Evolutionary conservation across 2,888 invertebrate species (phyloP), one percentile per base, ranked within the genome.

Genomic region (Athalia rosae): DNA sequence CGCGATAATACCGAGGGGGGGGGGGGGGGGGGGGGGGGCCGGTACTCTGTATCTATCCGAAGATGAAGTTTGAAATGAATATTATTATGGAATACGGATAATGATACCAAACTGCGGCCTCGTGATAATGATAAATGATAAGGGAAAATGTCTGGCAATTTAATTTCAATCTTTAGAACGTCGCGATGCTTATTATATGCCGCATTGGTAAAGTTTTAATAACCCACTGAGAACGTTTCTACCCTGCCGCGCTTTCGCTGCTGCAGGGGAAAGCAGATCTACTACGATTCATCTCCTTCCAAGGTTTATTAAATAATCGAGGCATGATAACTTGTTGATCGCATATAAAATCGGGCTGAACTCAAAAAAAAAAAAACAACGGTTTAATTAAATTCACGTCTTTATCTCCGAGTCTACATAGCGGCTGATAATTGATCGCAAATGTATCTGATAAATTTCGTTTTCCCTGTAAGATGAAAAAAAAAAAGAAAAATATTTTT

Each of bases 141-240:
- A 82, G 79, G n/a, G n/a, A 82, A 80, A 81, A 78, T 73, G 84
- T 82, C 82, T 83, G 81, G 84, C 85, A 83, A 86, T 86, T 86
- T 86, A 86, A 86, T 86, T 85, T 86, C 86, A 86, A 86, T 86
- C 84, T 81, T 80, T 80, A 81, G 81, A 79, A 59, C 45, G 81
- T 81, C 80, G 80, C 85, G 82, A 82, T 83, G 83, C 85, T 85
- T 85, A 87, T 88, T 87, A 87, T 87, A 87, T 83, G 83, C 84
- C 81, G 84, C 85, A 88, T 88, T 86, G 86, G 85, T 82, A 83
- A 86, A 87, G 84, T 88, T 87, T 87, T 87, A 85, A 87, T 87
- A 87, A 87, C 84, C 83, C 82, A 80, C 82, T 82, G 84, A 81
- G 82, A 77, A 80, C 79, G 63, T 77, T 79, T 41, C 48, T 43